Evolutionary conservation across 1,140 invertebrate species (phyloP).

Genomic region (Spodoptera frugiperda): DNA sequence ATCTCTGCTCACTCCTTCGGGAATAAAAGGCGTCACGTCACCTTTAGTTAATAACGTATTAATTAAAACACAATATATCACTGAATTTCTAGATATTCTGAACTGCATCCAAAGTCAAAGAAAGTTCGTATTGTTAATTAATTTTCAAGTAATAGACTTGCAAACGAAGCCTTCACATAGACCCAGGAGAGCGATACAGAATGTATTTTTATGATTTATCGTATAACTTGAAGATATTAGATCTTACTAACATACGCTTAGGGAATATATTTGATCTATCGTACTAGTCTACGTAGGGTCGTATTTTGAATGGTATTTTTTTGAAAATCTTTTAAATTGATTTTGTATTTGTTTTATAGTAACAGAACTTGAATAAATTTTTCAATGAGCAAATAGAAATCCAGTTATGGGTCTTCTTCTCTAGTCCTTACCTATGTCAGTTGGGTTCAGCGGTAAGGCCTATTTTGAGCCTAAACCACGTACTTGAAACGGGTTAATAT

Average conservation of each 20-base stretch:
- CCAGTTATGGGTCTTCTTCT: no score
- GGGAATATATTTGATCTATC: constrained; percentile 23
- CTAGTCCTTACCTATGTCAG: no score
- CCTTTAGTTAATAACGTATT: no score
- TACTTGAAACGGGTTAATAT: no score
- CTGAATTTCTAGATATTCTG: no score
- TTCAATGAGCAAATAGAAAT: no score
- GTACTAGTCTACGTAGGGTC: neutral
- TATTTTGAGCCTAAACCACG: no score
- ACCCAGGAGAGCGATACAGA: neutral
- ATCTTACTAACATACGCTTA: constrained; percentile 1
- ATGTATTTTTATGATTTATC: constrained; percentile 40
- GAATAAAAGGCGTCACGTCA: no score
- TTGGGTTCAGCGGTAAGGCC: no score
- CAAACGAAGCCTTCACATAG: neutral
- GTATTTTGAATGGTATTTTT: neutral
- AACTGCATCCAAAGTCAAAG: neutral
- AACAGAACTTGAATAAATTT: no score
- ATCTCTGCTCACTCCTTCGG: no score
- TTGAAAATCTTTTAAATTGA: neutral
- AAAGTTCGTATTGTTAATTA: constrained; percentile 18
- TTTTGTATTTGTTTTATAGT: neutral
- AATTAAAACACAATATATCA: no score
- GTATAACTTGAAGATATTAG: constrained; percentile 11
- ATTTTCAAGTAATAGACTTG: constrained; percentile 12